phyloP scores from a whole-genome alignment of 2,888 invertebrate species.

The Leptopterna dolabrata region DNA sequence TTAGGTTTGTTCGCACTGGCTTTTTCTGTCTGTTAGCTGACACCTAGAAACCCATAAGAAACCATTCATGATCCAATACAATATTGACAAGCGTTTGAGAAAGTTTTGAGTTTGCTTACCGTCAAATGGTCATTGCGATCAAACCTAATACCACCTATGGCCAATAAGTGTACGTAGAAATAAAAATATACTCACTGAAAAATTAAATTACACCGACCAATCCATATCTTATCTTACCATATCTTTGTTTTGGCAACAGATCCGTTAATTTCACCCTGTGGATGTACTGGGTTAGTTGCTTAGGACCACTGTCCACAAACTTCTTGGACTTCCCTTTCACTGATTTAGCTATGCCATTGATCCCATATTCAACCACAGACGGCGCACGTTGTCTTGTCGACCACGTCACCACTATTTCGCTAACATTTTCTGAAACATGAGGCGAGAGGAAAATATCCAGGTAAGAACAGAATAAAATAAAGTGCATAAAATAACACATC shows the following conservation, averaged over 20 bases:
- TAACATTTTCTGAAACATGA: conserved; percentile 71
- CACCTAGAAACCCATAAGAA: too few relatives aligned
- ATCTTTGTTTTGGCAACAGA: conserved; percentile 74
- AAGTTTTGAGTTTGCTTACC: too few relatives aligned
- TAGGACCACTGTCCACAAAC: conserved; percentile 81
- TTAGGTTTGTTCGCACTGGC: too few relatives aligned
- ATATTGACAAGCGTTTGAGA: too few relatives aligned
- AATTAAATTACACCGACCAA: not conserved
- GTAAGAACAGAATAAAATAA: too few relatives aligned
- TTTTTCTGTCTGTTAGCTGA: too few relatives aligned
- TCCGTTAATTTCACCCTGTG: conserved; percentile 77
- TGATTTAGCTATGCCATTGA: conserved; percentile 67
- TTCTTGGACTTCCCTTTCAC: conserved; percentile 72
- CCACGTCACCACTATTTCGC: conserved; percentile 85
- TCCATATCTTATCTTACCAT: conserved; percentile 68
- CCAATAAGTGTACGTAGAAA: too few relatives aligned
- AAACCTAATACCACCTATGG: too few relatives aligned
- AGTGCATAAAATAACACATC: too few relatives aligned
- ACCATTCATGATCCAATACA: too few relatives aligned
- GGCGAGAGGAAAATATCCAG: too few relatives aligned
- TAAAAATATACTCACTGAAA: too few relatives aligned
- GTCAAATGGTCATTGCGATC: not conserved
- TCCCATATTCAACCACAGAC: conserved; percentile 82
- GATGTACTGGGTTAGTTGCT: conserved; percentile 77
- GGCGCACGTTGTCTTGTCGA: conserved; percentile 76